Evolutionary conservation across 2,797 vertebrate genomes (phyloP).

Genomic region (Malacoctenus gilli): DNA sequence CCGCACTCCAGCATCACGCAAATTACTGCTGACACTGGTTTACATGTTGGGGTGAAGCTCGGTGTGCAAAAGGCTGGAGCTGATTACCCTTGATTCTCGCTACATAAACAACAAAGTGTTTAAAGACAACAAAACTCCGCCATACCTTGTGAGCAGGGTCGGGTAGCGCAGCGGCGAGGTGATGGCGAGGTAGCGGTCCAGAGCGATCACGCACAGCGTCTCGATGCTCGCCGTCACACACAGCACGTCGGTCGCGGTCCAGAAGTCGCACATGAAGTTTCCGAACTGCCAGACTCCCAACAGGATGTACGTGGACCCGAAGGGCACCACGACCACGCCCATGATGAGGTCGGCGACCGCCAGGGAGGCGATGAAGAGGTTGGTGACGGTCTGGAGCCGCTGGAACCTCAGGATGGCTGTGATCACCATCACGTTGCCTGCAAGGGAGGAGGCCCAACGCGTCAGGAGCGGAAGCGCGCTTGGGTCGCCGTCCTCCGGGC

Average conservation of each 20-base stretch:
- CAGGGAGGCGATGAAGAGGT: constrained; percentile 96
- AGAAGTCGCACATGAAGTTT: constrained; percentile 93
- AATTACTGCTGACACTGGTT: constrained; percentile 2
- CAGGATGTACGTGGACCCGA: constrained; percentile 90
- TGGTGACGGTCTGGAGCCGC: constrained; percentile 95
- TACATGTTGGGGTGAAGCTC: background rate
- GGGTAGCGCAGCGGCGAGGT: constrained; percentile 95
- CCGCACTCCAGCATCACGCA: background rate
- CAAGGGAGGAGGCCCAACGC: constrained; percentile 2
- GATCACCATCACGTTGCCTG: constrained; percentile 93
- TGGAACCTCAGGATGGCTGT: constrained; percentile 91
- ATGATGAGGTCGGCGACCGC: constrained; percentile 96
- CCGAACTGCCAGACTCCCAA: constrained; percentile 90
- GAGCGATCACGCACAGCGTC: constrained; percentile 94
- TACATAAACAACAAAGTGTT: background rate
- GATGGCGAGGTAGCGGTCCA: constrained; percentile 97
- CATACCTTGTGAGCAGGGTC: constrained; percentile 77
- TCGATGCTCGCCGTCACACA: constrained; percentile 98
- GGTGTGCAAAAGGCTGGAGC: background rate
- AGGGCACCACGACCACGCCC: constrained; percentile 94
- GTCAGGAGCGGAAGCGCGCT: too few relatives aligned
- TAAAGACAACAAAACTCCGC: background rate
- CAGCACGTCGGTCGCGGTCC: constrained; percentile 92
- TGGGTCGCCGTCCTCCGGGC: too few relatives aligned
- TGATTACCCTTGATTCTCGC: background rate